phyloP scores from a whole-genome alignment of 1,140 invertebrate genomes.

The Latrodectus geometricus region DNA sequence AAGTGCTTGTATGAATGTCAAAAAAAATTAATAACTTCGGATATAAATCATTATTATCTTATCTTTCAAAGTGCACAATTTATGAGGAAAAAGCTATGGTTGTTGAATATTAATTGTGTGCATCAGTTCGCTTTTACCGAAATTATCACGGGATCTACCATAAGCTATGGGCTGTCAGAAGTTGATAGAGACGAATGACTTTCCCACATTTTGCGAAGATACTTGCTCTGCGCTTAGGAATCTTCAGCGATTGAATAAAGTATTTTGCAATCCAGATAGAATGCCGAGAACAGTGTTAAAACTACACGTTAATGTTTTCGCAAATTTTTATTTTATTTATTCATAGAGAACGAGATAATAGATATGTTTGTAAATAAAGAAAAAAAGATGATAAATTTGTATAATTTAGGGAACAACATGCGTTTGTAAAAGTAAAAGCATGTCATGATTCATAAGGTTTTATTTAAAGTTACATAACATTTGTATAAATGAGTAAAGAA shows the following conservation, averaged over 20 bases:
- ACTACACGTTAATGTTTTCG: conserved; percentile 45
- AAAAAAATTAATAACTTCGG: too few relatives aligned
- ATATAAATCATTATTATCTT: too few relatives aligned
- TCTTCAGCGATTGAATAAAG: conserved; percentile 24
- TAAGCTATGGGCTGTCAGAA: conserved; percentile 46
- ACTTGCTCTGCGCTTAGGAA: conserved; percentile 14
- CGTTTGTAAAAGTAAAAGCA: too few relatives aligned
- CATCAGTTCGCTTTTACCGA: conserved; percentile 50
- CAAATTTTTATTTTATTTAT: too few relatives aligned
- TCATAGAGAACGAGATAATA: too few relatives aligned
- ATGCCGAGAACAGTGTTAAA: conserved; percentile 10
- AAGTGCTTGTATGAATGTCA: too few relatives aligned
- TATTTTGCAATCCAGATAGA: background rate
- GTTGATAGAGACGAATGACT: conserved; percentile 42
- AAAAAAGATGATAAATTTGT: too few relatives aligned
- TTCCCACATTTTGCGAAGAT: conserved; percentile 2
- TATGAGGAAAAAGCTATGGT: conserved; percentile 20
- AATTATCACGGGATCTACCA: conserved; percentile 41
- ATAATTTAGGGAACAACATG: too few relatives aligned
- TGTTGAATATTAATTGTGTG: conserved; percentile 55
- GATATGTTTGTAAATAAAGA: too few relatives aligned
- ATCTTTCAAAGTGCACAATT: conserved; percentile 20
- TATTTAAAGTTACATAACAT: too few relatives aligned
- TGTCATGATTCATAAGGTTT: too few relatives aligned
- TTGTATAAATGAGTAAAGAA: too few relatives aligned